phyloP scores from a whole-genome alignment of 2,888 invertebrate species.

The Gastrophysa polygoni region DNA sequence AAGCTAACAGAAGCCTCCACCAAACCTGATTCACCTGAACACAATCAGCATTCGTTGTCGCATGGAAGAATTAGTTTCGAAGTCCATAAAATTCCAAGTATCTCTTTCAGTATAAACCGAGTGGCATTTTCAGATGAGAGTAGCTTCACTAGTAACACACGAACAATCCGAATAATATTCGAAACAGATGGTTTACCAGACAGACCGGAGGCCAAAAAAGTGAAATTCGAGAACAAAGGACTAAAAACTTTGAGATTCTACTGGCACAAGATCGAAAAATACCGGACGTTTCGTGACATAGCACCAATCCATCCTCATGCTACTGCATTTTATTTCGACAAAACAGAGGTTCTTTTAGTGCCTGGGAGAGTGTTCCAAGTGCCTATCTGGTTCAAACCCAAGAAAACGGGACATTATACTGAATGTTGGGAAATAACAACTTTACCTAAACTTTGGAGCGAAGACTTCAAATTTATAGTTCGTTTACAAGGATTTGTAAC shows the following conservation, averaged over 20 bases:
- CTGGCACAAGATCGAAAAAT: conserved; percentile 49
- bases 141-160: background rate
- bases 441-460: conserved; percentile 34
- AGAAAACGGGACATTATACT: conserved; percentile 30
- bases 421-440: conserved; percentile 41
- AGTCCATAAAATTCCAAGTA: conserved; percentile 5
- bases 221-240: conserved; percentile 44
- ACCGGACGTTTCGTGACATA: conserved; percentile 43
- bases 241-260: conserved; percentile 38
- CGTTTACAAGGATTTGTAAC: conserved; percentile 33
- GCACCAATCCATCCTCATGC: conserved; percentile 14
- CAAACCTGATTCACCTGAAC: background rate
- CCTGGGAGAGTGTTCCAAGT: conserved; percentile 61
- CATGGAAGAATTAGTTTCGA: conserved; percentile 1
- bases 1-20: background rate
- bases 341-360: conserved; percentile 61
- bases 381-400: conserved; percentile 59
- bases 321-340: conserved; percentile 62
- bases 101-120: conserved; percentile 31
- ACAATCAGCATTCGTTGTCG: background rate
- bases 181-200: conserved; percentile 33
- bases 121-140: conserved; percentile 13
- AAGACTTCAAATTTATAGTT: conserved; percentile 29
- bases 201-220: conserved; percentile 26
- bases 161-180: conserved; percentile 35